Base-by-base conservation (phyloP, 1,140 invertebrate species). In the Harpegnathos saltator region DNA sequence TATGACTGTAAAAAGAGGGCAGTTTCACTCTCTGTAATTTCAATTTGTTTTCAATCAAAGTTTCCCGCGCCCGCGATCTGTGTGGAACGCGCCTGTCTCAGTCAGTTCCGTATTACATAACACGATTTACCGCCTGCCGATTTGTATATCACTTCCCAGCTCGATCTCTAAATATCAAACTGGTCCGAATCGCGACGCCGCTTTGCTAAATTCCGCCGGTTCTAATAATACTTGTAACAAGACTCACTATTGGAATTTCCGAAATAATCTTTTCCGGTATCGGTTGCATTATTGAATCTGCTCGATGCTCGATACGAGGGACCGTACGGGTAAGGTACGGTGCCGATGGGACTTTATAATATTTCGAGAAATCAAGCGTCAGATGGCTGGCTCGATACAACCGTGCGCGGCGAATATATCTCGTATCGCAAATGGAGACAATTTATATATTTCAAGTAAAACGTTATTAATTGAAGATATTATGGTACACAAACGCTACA, bases 331-430 rank as follows among this genome's bases (percentile, higher is more conserved):
- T 44, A 44, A 44, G 7, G 38, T 44, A 44, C 5, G 5, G 38
- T 44, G 38, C 1, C 74, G 26, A 33, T 48, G 54, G 68, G 22
- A 69, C 15, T 80, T 80, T 66, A 44, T 69, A 58, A 80, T 58
- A 80, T 80, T 58, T 80, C 33, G 14, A 80, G 56, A n/a, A n/a
- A 65, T 75, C 58, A 71, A 65, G 22, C 78, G 77, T 71, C 77
- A 85, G 78, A 66, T 86, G 69, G 54, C 62, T 86, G 69, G 54
- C 62, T 74, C 50, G 9, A 69, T 85, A 48, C 54, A 29, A 69
- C 3, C 54, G 56, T 44, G 54, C 56, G 44, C 58, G 38, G 38
- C 38, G 38, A 0, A 33, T 50, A 75, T 75, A 82, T 85, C 69
- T 86, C 61, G 75, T 85, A 26, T 82, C 56, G 48, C 56, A 75